phyloP scores from a whole-genome alignment of 2,113 vertebrate species.

The Mungos mungo region DNA sequence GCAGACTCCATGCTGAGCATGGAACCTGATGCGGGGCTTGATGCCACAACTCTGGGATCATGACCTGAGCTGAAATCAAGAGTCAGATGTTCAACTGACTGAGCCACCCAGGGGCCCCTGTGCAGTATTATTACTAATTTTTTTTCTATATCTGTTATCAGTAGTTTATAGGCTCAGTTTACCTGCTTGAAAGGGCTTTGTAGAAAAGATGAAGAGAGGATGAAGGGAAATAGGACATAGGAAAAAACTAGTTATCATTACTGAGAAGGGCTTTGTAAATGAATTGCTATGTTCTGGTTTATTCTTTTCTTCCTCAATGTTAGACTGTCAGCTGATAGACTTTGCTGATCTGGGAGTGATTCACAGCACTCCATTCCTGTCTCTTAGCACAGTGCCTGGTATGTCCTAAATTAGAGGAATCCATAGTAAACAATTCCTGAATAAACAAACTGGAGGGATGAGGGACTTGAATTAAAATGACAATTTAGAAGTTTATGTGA shows the following conservation, averaged over 20 bases:
- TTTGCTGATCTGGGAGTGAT: not conserved
- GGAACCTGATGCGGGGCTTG: too few relatives aligned
- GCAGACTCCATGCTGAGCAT: too few relatives aligned
- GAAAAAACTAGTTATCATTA: not conserved
- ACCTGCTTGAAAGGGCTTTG: constrained; percentile 14
- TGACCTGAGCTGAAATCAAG: too few relatives aligned
- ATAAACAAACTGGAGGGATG: not conserved
- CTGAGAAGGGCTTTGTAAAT: not conserved
- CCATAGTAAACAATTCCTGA: constrained; percentile 17
- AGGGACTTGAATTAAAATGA: not conserved
- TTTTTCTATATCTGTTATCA: not conserved
- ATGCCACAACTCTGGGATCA: too few relatives aligned
- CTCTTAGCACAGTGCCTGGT: not conserved
- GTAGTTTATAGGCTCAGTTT: not conserved
- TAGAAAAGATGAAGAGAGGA: not conserved
- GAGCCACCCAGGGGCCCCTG: not conserved
- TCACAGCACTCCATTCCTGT: not conserved
- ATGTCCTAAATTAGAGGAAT: not conserved
- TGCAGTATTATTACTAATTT: not conserved
- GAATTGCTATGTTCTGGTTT: not conserved
- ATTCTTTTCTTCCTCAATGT: not conserved
- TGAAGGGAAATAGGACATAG: not conserved
- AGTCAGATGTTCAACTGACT: too few relatives aligned
- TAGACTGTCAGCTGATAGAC: not conserved
- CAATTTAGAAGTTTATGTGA: not conserved